phyloP scores from a whole-genome alignment of 2,797 vertebrate genomes.

The Megalops cyprinoides region DNA sequence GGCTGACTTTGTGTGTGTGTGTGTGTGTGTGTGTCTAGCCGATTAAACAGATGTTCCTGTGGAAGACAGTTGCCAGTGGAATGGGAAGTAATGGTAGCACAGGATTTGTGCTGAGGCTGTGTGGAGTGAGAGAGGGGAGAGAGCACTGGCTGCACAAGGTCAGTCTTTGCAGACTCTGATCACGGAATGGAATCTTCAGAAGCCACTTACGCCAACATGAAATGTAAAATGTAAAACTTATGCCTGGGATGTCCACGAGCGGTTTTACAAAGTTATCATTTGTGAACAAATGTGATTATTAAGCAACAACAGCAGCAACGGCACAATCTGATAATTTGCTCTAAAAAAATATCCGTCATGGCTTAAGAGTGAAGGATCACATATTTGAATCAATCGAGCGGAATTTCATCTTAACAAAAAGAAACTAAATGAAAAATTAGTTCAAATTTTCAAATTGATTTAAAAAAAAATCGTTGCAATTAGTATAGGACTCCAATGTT shows the following conservation, averaged over 20 bases:
- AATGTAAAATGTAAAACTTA: not conserved
- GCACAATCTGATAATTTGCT: no score
- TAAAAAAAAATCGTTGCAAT: no score
- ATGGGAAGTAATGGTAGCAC: not conserved
- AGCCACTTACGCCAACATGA: not conserved
- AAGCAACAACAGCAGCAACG: not conserved
- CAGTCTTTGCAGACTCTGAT: not conserved
- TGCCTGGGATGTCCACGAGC: not conserved
- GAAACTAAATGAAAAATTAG: no score
- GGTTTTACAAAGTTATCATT: constrained; percentile 5
- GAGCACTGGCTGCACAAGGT: no score
- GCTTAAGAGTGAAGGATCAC: no score
- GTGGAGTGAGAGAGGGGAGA: not conserved
- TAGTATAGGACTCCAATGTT: no score
- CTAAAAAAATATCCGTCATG: no score
- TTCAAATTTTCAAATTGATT: no score
- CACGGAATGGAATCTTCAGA: not conserved
- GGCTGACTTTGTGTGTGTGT: constrained; percentile 7
- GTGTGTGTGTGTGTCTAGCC: not conserved
- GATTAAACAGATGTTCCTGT: constrained; percentile 22
- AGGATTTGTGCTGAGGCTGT: not conserved
- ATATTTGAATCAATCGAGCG: no score
- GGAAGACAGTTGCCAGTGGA: not conserved
- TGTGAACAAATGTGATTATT: not conserved
- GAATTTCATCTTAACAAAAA: no score